phyloP scores from a whole-genome alignment of 2,888 invertebrate species.

The Hirtodrosophila trivittata region DNA sequence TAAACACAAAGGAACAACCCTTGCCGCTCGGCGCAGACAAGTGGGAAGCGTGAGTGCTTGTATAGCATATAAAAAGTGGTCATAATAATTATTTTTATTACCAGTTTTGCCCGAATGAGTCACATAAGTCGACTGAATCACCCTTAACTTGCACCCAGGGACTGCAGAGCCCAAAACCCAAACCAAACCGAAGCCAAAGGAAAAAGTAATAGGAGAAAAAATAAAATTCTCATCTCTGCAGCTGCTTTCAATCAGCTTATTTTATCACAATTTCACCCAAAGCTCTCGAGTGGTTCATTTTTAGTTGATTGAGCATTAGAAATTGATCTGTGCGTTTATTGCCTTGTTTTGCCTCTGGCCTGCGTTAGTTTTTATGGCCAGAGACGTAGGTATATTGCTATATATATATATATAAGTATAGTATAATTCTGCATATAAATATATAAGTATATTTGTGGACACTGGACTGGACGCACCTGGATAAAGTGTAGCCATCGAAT shows the following conservation, averaged over 20 bases:
- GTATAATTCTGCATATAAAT: conserved; percentile 25
- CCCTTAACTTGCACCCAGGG: conserved; percentile 9
- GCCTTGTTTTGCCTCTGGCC: conserved; percentile 50
- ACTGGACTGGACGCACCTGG: conserved; percentile 30
- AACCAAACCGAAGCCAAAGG: neutral
- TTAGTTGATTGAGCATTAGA: conserved; percentile 75
- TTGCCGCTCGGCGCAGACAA: too few relatives aligned
- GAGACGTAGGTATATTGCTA: conserved; percentile 8
- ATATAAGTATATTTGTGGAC: conserved; percentile 28
- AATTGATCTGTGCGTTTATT: conserved; percentile 74
- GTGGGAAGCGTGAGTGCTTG: neutral
- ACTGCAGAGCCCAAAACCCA: neutral
- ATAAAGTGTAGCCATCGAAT: neutral
- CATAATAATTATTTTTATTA: conserved; percentile 54
- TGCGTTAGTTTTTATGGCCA: conserved; percentile 65
- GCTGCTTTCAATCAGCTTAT: conserved; percentile 53
- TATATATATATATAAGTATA: too few relatives aligned
- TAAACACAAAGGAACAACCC: too few relatives aligned
- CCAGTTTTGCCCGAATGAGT: conserved; percentile 25
- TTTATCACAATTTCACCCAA: conserved; percentile 41
- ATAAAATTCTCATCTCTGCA: conserved; percentile 33
- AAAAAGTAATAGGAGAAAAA: neutral
- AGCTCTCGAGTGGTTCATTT: conserved; percentile 42
- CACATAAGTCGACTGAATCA: conserved; percentile 31
- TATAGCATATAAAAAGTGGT: conserved; percentile 21